phyloP scores from a whole-genome alignment of 2,797 vertebrate species.

The Tapera naevia region DNA sequence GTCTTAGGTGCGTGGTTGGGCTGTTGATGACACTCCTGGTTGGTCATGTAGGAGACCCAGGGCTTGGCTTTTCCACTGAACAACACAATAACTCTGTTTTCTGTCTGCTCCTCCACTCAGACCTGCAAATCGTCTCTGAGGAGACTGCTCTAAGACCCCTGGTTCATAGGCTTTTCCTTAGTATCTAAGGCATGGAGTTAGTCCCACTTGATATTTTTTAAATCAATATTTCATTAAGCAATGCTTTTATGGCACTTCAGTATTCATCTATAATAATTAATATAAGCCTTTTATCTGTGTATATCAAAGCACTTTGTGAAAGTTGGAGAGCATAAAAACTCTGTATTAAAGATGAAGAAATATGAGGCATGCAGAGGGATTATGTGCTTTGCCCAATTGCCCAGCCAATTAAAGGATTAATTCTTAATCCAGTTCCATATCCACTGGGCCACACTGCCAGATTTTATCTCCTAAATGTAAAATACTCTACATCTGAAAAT shows the following conservation, averaged over 20 bases:
- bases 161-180: background rate
- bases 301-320: conserved; percentile 53
- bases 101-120: background rate
- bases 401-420: background rate
- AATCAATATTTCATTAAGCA: conserved; percentile 62
- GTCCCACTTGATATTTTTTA: conserved; percentile 35
- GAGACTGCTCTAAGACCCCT: background rate
- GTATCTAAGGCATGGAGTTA: background rate
- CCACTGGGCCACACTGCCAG: background rate
- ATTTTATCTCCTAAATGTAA: conserved; percentile 55
- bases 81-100: background rate
- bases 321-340: conserved; percentile 14
- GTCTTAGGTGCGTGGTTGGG: background rate
- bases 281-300: conserved; percentile 54
- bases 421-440: conserved; percentile 54
- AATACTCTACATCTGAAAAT: conserved; percentile 48
- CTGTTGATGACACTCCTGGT: background rate
- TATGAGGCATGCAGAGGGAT: background rate
- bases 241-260: conserved; percentile 48
- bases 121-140: background rate
- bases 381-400: conserved; percentile 12
- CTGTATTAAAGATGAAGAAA: conserved; percentile 26
- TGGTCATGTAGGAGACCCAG: background rate
- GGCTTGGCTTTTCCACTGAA: background rate
- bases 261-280: conserved; percentile 49